Evolutionary conservation across 2,797 vertebrate species (phyloP), one percentile per base, ranked within the genome.

Genomic region (Octomys mimax): DNA sequence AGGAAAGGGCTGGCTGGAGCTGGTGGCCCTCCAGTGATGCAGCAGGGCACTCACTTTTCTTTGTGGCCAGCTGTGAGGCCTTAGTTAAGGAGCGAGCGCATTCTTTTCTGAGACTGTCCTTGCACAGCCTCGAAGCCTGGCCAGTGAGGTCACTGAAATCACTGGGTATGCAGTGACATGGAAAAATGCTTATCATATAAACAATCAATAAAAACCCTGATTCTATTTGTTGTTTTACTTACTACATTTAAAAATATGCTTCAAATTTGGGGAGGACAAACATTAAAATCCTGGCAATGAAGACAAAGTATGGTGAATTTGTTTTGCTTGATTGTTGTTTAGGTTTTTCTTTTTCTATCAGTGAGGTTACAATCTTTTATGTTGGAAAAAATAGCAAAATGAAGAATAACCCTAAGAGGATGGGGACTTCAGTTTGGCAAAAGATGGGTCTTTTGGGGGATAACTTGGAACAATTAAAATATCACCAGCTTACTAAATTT

Each of bases 121-220:
- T 52, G 89, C 22, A 88, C 10, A 73, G 5, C 26, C 36, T 46
- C 79, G 16, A 80, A 46, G 3, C 16, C 79, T 91, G 42, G 49
- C n/a, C 49, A 12, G 12, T 49, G 59, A 92, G 49, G 33, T 85
- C 52, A 33, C 4, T 92, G 49, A 73, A 87, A 92, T 0, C 42
- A 54, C 33, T 7, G 9, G 42, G 62, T 88, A 82, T n/a, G 16
- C 1, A 0, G 77, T 61, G 8, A 89, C 16, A 42, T 24, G 28
- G 24, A 71, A 86, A 95, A 91, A 89, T 54, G 71, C 10, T 93
- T 81, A 77, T 36, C 42, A 39, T 77, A n/a, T 42, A 89, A 83
- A 91, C 64, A 61, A 77, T 10, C 36, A 88, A 21, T 73, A 59
- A 91, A 89, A 93, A 91, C 42, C n/a, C 2, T 57, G 39, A 77